Evolutionary conservation across 1,140 invertebrate species (phyloP).

Genomic region (Lepidurus packardi): DNA sequence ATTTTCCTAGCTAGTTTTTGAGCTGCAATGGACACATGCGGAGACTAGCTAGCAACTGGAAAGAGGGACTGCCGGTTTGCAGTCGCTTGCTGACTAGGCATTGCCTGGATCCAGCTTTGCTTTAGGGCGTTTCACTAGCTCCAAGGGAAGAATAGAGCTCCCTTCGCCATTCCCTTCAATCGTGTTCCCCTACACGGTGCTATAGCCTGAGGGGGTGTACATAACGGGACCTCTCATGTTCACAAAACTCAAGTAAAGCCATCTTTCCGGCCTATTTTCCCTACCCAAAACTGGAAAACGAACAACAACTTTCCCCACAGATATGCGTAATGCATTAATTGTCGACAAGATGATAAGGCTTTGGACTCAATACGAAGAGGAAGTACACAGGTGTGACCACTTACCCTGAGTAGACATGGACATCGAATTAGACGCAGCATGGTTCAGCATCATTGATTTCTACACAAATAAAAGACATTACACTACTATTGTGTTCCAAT

Average conservation of each 20-base stretch:
- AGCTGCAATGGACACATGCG: not conserved
- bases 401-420: conserved; percentile 8
- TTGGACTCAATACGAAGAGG: no score
- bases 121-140: not conserved
- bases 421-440: not conserved
- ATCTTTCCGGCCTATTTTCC: no score
- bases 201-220: not conserved
- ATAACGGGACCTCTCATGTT: not conserved
- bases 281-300: no score
- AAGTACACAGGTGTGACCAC: not conserved
- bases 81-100: not conserved
- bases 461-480: not conserved
- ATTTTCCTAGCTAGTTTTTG: not conserved
- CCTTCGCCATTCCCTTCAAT: not conserved
- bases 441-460: conserved; percentile 14
- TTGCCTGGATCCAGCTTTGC: not conserved
- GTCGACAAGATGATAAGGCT: no score
- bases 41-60: conserved; percentile 13
- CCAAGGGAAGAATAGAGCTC: conserved; percentile 13
- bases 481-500: not conserved
- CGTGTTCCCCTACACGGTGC: not conserved
- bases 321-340: no score
- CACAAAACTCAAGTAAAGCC: not conserved
- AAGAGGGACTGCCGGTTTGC: not conserved
- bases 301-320: no score